Base-by-base conservation (phyloP, 1,140 invertebrate species). In the Gryllus bimaculatus region DNA sequence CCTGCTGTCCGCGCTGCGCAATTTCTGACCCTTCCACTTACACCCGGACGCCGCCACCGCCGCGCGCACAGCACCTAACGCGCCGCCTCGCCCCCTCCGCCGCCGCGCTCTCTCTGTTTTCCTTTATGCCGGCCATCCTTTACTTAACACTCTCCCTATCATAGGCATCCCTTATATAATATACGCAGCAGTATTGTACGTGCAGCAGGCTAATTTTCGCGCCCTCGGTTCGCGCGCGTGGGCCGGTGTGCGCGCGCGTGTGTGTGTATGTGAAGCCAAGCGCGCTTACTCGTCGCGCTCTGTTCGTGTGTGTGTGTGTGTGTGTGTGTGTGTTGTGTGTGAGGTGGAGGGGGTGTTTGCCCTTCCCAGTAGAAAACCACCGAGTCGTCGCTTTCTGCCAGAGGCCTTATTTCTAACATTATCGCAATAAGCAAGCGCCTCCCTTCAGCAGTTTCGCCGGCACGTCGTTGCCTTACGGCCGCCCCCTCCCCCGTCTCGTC, bases 171-270 rank as follows among this genome's bases (percentile, higher is more conserved):
- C 54, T 66, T 66, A 66, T 10, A 66, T 66, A 66, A 66, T 66
- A 66, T 66, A 66, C 54, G 54, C 54, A 66, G 54, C 54, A 66
- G 54, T 66, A 66, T 66, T 66, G 54, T 66, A 66, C 54, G 54
- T 66, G 54, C 54, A 66, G 54, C 54, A 18, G 54, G 54, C 54
- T 66, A 66, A 66, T 66, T 66, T 66, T 66, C 54, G 18, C 54
- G 18, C 54, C 54, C 54, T 13, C 54, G 10, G 18, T 66, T 66
- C 54, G 54, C 54, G 54, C 54, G 54, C 18, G 54, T 66, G 54
- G 18, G 26, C 26, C 5, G 26, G 26, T 39, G 26, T 39, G 5
- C 5, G 26, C 5, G 26, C 5, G 5, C 5, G 26, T 39, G 26
- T 39, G 26, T 39, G 26, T 39, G 26, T 39, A 5, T 39, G 26